Percentiles rank a stretch among this genome's conserved stretches.
Evolutionary conservation across 2,797 vertebrate genomes (phyloP).

Genomic region (Pipistrellus kuhlii): DNA sequence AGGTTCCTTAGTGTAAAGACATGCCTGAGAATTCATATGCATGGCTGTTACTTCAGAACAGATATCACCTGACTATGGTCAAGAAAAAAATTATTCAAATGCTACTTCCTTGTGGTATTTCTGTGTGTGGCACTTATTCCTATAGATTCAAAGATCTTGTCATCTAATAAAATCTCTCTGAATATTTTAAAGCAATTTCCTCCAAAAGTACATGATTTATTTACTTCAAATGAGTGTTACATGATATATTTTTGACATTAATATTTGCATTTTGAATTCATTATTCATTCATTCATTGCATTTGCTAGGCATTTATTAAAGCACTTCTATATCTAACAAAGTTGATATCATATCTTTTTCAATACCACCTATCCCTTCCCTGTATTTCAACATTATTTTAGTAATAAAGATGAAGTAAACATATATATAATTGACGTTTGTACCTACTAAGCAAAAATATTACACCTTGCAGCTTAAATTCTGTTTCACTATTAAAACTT

Average conservation of each 20-base stretch:
- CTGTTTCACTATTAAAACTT: background rate
- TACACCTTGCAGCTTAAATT: background rate
- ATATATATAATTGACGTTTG: background rate
- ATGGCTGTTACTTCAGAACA: background rate
- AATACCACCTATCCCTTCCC: background rate
- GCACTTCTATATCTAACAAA: background rate
- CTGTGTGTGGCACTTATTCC: background rate
- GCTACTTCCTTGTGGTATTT: background rate
- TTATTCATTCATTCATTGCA: background rate
- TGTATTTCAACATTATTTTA: background rate
- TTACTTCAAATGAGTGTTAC: constrained; percentile 38
- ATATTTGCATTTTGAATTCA: constrained; percentile 47
- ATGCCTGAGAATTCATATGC: background rate
- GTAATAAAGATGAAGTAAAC: background rate
- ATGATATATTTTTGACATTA: background rate
- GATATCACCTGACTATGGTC: background rate
- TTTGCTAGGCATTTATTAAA: constrained; percentile 33
- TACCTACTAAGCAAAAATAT: background rate
- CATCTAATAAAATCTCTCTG: background rate
- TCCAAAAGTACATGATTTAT: constrained; percentile 20
- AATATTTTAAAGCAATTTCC: constrained; percentile 38
- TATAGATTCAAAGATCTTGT: background rate
- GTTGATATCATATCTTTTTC: background rate
- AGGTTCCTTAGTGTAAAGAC: background rate
- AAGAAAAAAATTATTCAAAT: background rate